phyloP scores from a whole-genome alignment of 2,797 vertebrate species.

The Erethizon dorsatum region DNA sequence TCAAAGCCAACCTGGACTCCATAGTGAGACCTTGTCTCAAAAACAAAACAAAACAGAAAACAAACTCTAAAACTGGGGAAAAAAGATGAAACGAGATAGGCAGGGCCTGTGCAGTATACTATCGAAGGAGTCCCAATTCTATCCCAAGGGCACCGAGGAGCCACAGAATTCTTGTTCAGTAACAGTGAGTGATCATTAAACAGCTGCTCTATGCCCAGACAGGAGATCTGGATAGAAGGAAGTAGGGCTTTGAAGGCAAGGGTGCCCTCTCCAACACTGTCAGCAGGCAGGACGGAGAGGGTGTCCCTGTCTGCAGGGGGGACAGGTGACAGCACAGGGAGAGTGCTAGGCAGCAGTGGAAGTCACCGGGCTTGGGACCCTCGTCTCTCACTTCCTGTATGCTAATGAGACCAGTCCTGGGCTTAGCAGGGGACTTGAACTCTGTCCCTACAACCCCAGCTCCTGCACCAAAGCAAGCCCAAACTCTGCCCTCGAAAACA shows the following conservation, averaged over 20 bases:
- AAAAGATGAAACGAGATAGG: not conserved
- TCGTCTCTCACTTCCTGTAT: not conserved
- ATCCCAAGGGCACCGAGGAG: not conserved
- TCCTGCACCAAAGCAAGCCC: constrained; percentile 10
- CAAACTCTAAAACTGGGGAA: not conserved
- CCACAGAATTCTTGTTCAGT: not conserved
- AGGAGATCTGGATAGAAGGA: not conserved
- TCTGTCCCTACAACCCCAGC: not conserved
- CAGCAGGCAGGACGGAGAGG: not conserved
- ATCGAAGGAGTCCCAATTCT: not conserved
- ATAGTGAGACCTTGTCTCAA: not conserved
- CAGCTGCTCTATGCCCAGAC: not conserved
- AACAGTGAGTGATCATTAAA: not conserved
- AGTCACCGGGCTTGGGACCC: not conserved
- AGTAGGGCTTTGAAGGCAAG: not conserved
- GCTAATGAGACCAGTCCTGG: not conserved
- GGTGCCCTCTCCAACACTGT: not conserved
- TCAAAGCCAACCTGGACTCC: not conserved
- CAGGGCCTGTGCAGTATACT: not conserved
- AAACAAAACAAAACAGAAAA: not conserved
- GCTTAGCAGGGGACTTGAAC: not conserved
- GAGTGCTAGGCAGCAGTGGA: not conserved
- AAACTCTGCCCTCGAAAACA: not conserved
- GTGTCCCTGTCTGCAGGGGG: not conserved
- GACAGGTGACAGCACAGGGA: not conserved